Evolutionary conservation across 2,113 vertebrate species (phyloP), one percentile per base, ranked within the genome.

Genomic region (Laticauda colubrina): DNA sequence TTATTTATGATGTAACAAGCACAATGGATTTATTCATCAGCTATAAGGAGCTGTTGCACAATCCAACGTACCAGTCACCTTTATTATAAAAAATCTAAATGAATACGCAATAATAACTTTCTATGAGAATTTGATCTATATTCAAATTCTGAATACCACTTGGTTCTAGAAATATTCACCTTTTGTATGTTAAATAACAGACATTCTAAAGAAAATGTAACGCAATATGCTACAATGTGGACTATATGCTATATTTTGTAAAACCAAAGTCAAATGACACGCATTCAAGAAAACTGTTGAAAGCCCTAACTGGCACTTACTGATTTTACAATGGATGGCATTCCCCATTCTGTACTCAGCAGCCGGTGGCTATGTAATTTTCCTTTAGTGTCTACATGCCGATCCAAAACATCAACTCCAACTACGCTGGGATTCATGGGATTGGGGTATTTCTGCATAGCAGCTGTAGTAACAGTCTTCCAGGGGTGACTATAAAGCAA

Each of bases 371-470:
- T 99, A 97, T 99, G 98, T 92, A 99, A 94, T 91, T 99, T 98
- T 87, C 99, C 99, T 5, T 97, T 96, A 9, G 95, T 90, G 93
- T 99, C 99, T 12, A 99, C 15, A 0, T 95, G 96, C 92, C 99
- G 97, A 96, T 98, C 98, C 96, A 99, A 95, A 11, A 99, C 99
- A 24, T 99, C 99, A 0, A 99, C 99, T 0, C 99, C 99, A 7
- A 99, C 98, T 96, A 99, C 99, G 0, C 97, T 98, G 1, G 99
- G 98, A 96, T 99, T 99, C 99, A 99, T 99, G 11, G 99, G 99
- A 64, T 99, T 99, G 0, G 99, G 99, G 89, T 99, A 99, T 55
- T 99, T 99, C 97, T 98, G 98, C 99, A 99, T 99, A 0, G 99
- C 99, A 29, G 99, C 99, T 5, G 98, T 99, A 5, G 98, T 99